Percentiles rank a stretch among this genome's conserved stretches.
phyloP scores from a whole-genome alignment of 2,797 vertebrate genomes.

The Pipistrellus pygmaeus region DNA sequence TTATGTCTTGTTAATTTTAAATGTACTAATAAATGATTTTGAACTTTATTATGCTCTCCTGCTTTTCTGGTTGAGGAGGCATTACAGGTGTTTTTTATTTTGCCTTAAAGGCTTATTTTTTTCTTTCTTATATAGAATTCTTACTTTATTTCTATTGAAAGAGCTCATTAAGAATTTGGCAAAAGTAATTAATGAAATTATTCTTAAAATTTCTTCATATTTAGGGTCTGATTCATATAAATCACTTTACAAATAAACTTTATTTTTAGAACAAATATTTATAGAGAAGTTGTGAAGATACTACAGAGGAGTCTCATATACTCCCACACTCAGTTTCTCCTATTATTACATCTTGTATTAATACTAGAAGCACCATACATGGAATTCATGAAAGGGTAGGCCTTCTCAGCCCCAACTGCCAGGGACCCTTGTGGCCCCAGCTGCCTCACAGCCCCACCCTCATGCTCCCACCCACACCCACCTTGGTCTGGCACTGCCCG shows the following conservation, averaged over 20 bases:
- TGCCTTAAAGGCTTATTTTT: not conserved
- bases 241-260: not conserved
- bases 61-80: conserved; percentile 1
- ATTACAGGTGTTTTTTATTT: not conserved
- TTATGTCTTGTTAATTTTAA: conserved; percentile 48
- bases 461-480: too few relatives aligned
- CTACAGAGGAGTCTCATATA: not conserved
- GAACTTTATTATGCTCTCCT: not conserved
- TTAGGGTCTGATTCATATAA: conserved; percentile 24
- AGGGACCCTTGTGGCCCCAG: too few relatives aligned
- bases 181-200: conserved; percentile 40
- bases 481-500: too few relatives aligned
- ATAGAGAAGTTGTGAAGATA: not conserved
- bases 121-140: not conserved
- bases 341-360: not conserved
- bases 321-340: not conserved
- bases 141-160: conserved; percentile 1
- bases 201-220: conserved; percentile 8
- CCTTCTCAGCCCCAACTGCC: too few relatives aligned
- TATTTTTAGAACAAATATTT: not conserved
- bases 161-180: not conserved
- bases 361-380: not conserved
- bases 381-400: too few relatives aligned
- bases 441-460: too few relatives aligned
- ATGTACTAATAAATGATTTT: not conserved